A percentile compares a stretch with the other conserved stretches of the same genome.
Conservation (phyloP, 2,797 vertebrate genomes). For the Anomalospiza imberbis region DNA sequence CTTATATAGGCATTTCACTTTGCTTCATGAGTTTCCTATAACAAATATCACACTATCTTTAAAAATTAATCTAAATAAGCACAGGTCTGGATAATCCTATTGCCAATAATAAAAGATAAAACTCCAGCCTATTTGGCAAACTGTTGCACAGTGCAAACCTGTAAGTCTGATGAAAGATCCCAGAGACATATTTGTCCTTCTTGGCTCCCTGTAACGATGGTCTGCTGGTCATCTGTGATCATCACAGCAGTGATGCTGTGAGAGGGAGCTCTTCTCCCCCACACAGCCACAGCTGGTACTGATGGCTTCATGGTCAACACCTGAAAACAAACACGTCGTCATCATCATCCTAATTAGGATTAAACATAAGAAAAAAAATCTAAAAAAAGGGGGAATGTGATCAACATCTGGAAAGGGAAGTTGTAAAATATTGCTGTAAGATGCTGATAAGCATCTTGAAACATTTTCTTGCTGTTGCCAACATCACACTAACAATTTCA, state of each 20-base stretch:
- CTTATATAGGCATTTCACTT: background rate
- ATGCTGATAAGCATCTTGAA: background rate
- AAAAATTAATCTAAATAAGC: background rate
- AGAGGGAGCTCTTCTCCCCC: constrained; percentile 74
- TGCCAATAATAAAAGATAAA: background rate
- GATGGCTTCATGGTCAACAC: constrained; percentile 56
- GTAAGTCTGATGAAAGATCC: constrained; percentile 74
- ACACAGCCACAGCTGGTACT: constrained; percentile 68
- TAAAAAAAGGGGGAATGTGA: background rate
- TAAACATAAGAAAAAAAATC: background rate
- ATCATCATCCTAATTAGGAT: background rate
- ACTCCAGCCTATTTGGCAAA: background rate
- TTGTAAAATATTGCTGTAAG: background rate
- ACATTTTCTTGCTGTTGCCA: background rate
- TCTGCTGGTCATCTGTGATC: constrained; percentile 80
- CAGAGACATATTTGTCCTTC: constrained; percentile 82
- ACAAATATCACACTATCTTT: background rate
- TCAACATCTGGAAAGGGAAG: background rate
- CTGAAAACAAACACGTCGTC: constrained; percentile 19
- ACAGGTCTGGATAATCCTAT: background rate
- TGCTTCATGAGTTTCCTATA: background rate
- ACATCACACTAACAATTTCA: background rate
- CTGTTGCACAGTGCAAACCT: constrained; percentile 49
- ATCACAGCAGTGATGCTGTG: constrained; percentile 79
- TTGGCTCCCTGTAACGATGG: constrained; percentile 77